Evolutionary conservation across 2,113 vertebrate species (phyloP).

Genomic region (Mohoua ochrocephala): DNA sequence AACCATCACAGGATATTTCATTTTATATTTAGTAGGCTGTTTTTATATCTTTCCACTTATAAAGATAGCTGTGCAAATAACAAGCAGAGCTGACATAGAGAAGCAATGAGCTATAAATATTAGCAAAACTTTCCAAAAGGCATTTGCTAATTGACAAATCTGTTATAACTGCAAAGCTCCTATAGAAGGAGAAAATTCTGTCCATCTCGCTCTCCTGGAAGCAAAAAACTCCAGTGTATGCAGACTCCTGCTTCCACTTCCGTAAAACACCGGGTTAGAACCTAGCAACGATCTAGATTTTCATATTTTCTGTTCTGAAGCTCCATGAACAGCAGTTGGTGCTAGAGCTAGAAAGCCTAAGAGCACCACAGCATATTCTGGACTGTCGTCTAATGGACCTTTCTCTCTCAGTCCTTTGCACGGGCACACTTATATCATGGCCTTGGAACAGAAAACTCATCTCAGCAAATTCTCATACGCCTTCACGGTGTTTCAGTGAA

Average conservation of each 20-base stretch:
- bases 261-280: background rate
- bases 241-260: background rate
- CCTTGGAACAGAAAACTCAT: background rate
- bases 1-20: background rate
- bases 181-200: background rate
- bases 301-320: background rate
- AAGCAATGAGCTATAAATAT: background rate
- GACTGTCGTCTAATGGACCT: background rate
- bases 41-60: background rate
- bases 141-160: background rate
- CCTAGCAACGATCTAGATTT: background rate
- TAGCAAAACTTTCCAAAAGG: background rate
- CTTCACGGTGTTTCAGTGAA: background rate
- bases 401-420: background rate
- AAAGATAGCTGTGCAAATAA: background rate
- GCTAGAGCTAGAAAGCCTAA: background rate
- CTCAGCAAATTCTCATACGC: background rate
- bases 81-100: background rate
- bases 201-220: background rate
- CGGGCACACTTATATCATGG: accelerated
- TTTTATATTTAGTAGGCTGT: background rate
- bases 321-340: background rate
- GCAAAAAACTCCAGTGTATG: background rate
- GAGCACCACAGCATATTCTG: background rate
- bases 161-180: background rate